These are phyloP conservation scores for Chloroclystis v-ata DNA, from an alignment of 2,888 invertebrate genomes.

Conservation along the genomic window DNA sequence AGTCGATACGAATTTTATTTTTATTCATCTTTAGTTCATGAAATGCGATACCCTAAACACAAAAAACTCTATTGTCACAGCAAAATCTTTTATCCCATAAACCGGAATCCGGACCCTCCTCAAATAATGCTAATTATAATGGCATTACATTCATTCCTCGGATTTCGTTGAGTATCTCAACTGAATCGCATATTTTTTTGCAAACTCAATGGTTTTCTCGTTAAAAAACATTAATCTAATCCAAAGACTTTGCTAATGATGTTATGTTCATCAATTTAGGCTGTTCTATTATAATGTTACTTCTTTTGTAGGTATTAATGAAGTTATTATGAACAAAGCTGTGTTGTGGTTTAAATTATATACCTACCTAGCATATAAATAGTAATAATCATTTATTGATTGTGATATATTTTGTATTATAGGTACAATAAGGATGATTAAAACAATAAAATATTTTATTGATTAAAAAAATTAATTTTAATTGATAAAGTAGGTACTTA, in stretches of 20 bases:
- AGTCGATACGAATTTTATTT: no score
- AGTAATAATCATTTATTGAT: no score
- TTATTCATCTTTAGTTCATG: not conserved
- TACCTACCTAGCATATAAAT: no score
- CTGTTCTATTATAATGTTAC: no score
- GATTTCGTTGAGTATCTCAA: constrained; percentile 67
- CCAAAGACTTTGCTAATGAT: constrained; percentile 28
- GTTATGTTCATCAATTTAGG: not conserved
- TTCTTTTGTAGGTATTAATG: no score
- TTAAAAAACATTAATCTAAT: constrained; percentile 60
- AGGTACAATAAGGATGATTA: no score
- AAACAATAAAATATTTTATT: no score
- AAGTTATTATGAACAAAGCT: no score
- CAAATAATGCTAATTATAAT: constrained; percentile 77
- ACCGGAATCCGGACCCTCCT: constrained; percentile 72
- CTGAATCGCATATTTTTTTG: constrained; percentile 58
- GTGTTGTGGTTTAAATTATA: no score
- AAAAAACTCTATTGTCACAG: constrained; percentile 64
- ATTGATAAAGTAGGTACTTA: no score
- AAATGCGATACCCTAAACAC: constrained; percentile 29
- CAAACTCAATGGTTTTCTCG: constrained; percentile 54
- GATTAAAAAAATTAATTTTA: no score
- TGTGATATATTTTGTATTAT: no score
- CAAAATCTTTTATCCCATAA: constrained; percentile 70
- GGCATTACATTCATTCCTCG: constrained; percentile 73